phyloP scores from a whole-genome alignment of 2,888 invertebrate species.

The Hipparchia sbordonii region DNA sequence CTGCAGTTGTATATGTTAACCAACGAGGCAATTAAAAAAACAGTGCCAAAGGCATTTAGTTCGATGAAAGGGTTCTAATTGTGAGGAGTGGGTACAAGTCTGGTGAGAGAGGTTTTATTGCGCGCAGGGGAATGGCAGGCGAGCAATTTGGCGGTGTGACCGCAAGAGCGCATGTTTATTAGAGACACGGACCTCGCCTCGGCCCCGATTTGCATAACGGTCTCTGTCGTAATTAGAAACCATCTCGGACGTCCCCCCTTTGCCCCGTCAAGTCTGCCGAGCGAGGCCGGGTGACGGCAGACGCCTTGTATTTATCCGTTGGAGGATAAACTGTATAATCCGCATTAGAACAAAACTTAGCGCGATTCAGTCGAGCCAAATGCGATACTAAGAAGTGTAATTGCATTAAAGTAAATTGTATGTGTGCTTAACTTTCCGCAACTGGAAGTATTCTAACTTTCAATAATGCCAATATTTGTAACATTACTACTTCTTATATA shows the following conservation, averaged over 20 bases:
- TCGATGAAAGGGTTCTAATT: constrained; percentile 68
- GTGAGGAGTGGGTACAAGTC: constrained; percentile 60
- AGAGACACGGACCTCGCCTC: constrained; percentile 74
- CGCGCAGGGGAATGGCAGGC: constrained; percentile 60
- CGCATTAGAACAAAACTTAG: constrained; percentile 60
- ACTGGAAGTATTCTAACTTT: constrained; percentile 25
- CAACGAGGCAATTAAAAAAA: constrained; percentile 28
- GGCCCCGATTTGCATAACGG: constrained; percentile 80
- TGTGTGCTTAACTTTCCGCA: constrained; percentile 24
- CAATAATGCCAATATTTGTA: constrained; percentile 6
- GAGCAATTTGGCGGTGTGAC: constrained; percentile 76
- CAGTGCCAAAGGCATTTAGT: constrained; percentile 42
- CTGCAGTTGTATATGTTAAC: too few species aligned
- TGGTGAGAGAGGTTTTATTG: constrained; percentile 68
- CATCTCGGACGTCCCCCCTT: constrained; percentile 78
- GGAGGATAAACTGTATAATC: constrained; percentile 63
- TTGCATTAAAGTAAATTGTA: constrained; percentile 33
- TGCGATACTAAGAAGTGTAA: constrained; percentile 42
- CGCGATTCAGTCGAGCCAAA: constrained; percentile 45
- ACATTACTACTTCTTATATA: constrained; percentile 1
- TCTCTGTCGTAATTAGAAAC: constrained; percentile 81
- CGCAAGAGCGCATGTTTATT: constrained; percentile 81
- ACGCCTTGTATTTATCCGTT: constrained; percentile 73
- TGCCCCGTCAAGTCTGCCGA: constrained; percentile 67
- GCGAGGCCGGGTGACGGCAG: constrained; percentile 58